Conservation (phyloP, 1,140 invertebrate species). For the Aphelinus certus region DNA sequence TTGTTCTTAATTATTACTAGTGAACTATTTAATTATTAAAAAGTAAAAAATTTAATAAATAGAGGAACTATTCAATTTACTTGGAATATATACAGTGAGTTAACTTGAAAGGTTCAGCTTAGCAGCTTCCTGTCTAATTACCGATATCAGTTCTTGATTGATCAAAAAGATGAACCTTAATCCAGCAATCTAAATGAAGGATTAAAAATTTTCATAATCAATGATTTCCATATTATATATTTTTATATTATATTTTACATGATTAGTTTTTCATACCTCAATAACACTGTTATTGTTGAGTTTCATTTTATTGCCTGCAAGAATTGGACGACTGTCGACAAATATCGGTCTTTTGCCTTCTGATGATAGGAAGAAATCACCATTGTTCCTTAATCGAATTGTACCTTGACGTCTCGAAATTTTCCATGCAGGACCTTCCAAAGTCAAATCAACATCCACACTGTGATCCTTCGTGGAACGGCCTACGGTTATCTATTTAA, state of each 20-base stretch:
- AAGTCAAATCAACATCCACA: slow-evolving; percentile 93
- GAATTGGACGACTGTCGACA: slow-evolving; percentile 90
- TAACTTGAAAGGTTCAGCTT: slow-evolving; percentile 69
- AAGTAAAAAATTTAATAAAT: background rate
- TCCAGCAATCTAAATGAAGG: slow-evolving; percentile 77
- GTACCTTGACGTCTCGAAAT: slow-evolving; percentile 88
- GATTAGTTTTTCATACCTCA: slow-evolving; percentile 73
- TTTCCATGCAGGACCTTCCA: slow-evolving; percentile 90
- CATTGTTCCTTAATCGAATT: slow-evolving; percentile 89
- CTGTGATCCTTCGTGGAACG: slow-evolving; percentile 86
- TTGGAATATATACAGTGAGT: slow-evolving; percentile 19
- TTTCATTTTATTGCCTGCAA: slow-evolving; percentile 86
- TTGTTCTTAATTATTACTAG: background rate
- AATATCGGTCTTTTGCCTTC: slow-evolving; percentile 95
- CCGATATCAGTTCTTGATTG: slow-evolving; percentile 90
- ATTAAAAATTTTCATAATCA: slow-evolving; percentile 33
- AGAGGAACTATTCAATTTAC: slow-evolving; percentile 13
- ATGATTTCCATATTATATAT: slow-evolving; percentile 1
- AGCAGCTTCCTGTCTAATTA: slow-evolving; percentile 83
- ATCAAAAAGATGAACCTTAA: slow-evolving; percentile 92
- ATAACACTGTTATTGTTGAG: slow-evolving; percentile 94
- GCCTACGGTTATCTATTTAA: slow-evolving; percentile 85
- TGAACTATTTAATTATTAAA: background rate
- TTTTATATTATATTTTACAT: slow-evolving; percentile 3
- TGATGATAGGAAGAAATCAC: slow-evolving; percentile 93